Evolutionary conservation across 1,140 invertebrate genomes (phyloP), one percentile per base, ranked within the genome.

Genomic region (Zaprionus taronus): DNA sequence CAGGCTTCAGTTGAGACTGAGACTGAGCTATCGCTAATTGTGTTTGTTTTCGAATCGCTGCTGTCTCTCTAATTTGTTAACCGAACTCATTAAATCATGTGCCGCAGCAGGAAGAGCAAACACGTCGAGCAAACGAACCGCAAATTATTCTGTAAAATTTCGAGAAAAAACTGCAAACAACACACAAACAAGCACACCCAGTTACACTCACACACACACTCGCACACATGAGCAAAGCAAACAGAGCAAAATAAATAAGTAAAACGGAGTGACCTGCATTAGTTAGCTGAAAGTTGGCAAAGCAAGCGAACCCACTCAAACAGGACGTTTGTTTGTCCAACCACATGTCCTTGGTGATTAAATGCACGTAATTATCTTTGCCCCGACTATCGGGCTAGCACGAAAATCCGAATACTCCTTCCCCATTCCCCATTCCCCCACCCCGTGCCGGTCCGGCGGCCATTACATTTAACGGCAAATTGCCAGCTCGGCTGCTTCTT

Each of bases 91-190:
- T 76, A 76, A 76, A 74, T 75, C 41, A 49, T 41, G 57, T 61
- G 56, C 41, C 41, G 20, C 56, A 61, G 56, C 44, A 51, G 31
- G 36, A 20, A 14, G 55, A 57, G 31, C 51, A 71, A 77, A 72
- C 56, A 44, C 49, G 81, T 69, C 72, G 41, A 80, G 47, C 83
- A 87, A 89, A 80, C 73, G 64, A 62, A 80, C 83, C 83, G 68
- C 84, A 86, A 86, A 83, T 89, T 83, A 83, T 80, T 72, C 70
- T 22, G 44, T 71, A 73, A 74, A 84, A 79, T 79, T 82, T 60
- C 64, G 57, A 57, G 56, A 69, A 68, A 73, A 58, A 67, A 63
- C 31, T 55, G 58, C 58, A 68, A 65, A 80, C 47, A 65, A 60
- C 44, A 67, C 17, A 70, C 61, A 75, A 51, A 14, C 47, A 51